A percentile compares a stretch with the other conserved stretches of the same genome.
phyloP scores from a whole-genome alignment of 2,888 invertebrate species.

The Ormyrus rosae region DNA sequence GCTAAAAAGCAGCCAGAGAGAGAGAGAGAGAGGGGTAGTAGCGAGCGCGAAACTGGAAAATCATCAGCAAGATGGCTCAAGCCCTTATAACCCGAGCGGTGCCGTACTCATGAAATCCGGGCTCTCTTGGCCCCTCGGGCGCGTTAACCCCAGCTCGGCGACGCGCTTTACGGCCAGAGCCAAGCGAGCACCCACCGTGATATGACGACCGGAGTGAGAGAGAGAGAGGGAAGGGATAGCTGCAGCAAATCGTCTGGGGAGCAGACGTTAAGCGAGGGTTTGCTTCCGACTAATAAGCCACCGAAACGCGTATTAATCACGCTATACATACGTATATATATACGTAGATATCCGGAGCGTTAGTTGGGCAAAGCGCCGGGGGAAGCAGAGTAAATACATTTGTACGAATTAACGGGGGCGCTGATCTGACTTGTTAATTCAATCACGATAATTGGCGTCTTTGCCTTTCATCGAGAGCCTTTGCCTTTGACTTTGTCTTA shows the following conservation, averaged over 20 bases:
- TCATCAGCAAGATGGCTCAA: conserved; percentile 31
- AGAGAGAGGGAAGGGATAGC: not conserved
- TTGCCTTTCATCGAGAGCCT: not conserved
- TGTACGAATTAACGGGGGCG: conserved; percentile 50
- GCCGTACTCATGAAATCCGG: conserved; percentile 20
- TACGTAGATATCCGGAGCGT: not conserved
- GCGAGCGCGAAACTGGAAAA: conserved; percentile 27
- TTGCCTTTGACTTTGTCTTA: not conserved
- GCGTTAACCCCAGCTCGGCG: conserved; percentile 42
- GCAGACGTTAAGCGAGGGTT: conserved; percentile 50
- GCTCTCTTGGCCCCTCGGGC: conserved; percentile 26
- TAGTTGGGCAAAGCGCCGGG: not conserved
- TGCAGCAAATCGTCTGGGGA: conserved; percentile 43
- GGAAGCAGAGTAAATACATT: conserved; percentile 41
- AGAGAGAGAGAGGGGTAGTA: not conserved
- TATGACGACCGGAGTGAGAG: conserved; percentile 33
- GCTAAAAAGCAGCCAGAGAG: not conserved
- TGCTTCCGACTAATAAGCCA: conserved; percentile 53
- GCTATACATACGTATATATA: conserved; percentile 31
- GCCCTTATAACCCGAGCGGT: not conserved
- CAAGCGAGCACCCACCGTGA: conserved; percentile 36
- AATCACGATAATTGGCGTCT: conserved; percentile 46
- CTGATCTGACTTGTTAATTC: conserved; percentile 49
- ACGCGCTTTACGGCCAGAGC: conserved; percentile 20
- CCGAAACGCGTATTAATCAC: conserved; percentile 53